Conservation (phyloP, 2,888 invertebrate species). For the Apamea crenata region DNA sequence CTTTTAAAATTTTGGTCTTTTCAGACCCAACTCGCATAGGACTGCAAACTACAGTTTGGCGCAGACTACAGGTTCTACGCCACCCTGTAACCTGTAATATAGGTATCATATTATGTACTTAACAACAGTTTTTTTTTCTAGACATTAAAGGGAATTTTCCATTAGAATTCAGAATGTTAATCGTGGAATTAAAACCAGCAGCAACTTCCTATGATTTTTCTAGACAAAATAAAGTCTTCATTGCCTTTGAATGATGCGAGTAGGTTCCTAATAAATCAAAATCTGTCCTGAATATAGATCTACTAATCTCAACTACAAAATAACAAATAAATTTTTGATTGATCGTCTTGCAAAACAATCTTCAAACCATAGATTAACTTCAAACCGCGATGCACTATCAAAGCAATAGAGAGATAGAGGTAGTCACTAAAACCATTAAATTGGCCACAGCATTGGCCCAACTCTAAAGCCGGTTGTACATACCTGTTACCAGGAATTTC, state of each 20-base stretch:
- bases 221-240: background rate
- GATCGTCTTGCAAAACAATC: constrained; percentile 12
- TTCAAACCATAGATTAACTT: background rate
- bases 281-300: background rate
- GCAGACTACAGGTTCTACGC: too few relatives aligned
- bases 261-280: background rate
- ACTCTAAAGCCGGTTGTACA: constrained; percentile 61
- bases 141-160: too few relatives aligned
- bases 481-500: constrained; percentile 85
- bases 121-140: too few relatives aligned
- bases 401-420: constrained; percentile 12
- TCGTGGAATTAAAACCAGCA: too few relatives aligned
- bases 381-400: constrained; percentile 24
- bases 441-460: constrained; percentile 59
- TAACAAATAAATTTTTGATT: background rate
- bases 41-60: too few relatives aligned
- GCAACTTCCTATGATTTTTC: too few relatives aligned
- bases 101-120: too few relatives aligned
- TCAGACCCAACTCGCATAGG: too few relatives aligned
- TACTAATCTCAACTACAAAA: constrained; percentile 7
- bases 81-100: too few relatives aligned
- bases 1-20: too few relatives aligned
- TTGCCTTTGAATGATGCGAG: background rate
- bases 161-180: too few relatives aligned
- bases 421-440: constrained; percentile 25